Base-by-base conservation (phyloP, 2,797 vertebrate genomes). In the Scleropages formosus region DNA sequence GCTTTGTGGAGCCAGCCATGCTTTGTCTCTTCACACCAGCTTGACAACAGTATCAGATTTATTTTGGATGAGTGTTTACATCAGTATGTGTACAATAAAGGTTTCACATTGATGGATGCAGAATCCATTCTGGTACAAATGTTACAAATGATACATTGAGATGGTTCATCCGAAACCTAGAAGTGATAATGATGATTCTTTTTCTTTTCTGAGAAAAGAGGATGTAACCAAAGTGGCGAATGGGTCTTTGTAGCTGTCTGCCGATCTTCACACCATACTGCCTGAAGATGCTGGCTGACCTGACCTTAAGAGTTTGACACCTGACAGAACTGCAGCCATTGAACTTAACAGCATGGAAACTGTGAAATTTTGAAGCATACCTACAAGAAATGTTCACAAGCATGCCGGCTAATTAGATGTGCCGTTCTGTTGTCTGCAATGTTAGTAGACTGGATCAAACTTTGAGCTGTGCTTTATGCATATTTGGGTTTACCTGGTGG, bases 61-160 rank as follows among this genome's bases (percentile, higher is more conserved):
- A 64, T 80, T 80, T 72, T 76, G 74, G 82, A 80, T 80, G 82
- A 85, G 77, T 82, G 82, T 74, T 82, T 74, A 83, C 71, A 75
- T 79, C 62, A 49, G 44, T 27, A 27, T 53, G 59, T 18, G 7
- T 16, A 13, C 59, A 13, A 49, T 12, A 49, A 8, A 10, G 22
- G 63, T 11, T 26, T 26, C 22, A 56, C 1, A 31, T 39, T 8
- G 56, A 31, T 22, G 56, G 26, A 44, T 22, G 8, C 4, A 8
- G 24, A 18, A 16, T 46, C 53, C 20, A 39, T 3, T 12, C 11
- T 24, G 60, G 24, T n/a, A 39, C 1, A n/a, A 10, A 31, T 58
- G 68, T 51, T 46, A 44, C 16, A 13, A 16, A 27, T 12, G 24
- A 8, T 24, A 64, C 31, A 56, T 24, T n/a, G 26, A 51, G 20